These are phyloP conservation scores for Ophioninae sp. DNA, from an alignment of 2,888 invertebrate genomes.

Conservation along the genomic window DNA sequence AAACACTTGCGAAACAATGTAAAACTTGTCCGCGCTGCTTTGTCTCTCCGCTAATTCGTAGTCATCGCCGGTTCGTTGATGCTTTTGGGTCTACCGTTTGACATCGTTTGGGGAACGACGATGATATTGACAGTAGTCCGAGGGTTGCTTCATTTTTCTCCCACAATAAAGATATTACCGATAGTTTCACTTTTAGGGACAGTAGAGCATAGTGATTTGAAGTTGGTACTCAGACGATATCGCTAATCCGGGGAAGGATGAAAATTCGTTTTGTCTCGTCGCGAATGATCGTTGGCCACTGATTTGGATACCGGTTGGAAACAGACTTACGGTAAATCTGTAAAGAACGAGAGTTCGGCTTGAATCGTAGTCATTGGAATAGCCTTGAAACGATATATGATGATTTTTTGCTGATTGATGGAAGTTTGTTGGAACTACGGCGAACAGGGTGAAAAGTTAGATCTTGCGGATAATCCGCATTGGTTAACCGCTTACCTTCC, in stretches of 20 bases:
- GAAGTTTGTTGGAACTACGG: neutral
- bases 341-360: slow-evolving; percentile 1
- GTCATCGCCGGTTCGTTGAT: neutral
- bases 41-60: neutral
- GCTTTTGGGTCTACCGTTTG: neutral
- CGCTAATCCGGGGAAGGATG: slow-evolving; percentile 21
- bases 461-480: neutral
- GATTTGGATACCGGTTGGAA: slow-evolving; percentile 6
- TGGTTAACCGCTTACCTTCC: slow-evolving; percentile 82
- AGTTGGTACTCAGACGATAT: slow-evolving; percentile 9
- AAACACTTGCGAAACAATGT: neutral
- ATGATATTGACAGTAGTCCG: neutral
- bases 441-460: neutral
- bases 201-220: slow-evolving; percentile 46
- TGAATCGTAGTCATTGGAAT: neutral
- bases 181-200: slow-evolving; percentile 40
- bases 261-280: slow-evolving; percentile 24
- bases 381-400: no score
- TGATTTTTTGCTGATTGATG: neutral
- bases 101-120: neutral
- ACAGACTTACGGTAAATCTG: slow-evolving; percentile 49
- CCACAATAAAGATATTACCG: slow-evolving; percentile 21
- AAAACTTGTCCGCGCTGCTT: neutral
- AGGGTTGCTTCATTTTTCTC: slow-evolving; percentile 3
- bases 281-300: slow-evolving; percentile 40